Evolutionary conservation across 2,888 invertebrate genomes (phyloP).

Genomic region (Neria commutata): DNA sequence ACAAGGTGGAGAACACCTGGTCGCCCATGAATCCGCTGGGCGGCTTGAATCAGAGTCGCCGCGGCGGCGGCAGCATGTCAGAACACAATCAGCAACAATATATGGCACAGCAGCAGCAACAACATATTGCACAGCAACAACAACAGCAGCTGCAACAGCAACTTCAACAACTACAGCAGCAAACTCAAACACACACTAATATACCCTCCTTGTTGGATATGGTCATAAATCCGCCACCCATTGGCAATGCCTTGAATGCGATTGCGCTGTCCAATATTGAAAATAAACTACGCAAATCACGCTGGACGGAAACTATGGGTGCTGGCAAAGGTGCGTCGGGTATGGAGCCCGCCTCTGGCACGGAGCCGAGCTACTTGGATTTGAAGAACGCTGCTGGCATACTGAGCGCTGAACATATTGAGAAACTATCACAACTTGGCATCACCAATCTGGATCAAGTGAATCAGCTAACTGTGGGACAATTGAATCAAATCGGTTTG

Average conservation of each 20-base stretch:
- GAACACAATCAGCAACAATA: constrained; percentile 27
- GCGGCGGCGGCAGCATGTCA: constrained; percentile 30
- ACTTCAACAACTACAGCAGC: constrained; percentile 25
- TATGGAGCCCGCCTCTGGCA: neutral
- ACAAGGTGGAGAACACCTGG: constrained; percentile 55
- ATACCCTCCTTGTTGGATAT: constrained; percentile 60
- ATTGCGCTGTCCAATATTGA: too few species aligned
- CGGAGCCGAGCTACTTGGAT: constrained; percentile 63
- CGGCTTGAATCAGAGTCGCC: constrained; percentile 20
- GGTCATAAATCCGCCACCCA: constrained; percentile 58
- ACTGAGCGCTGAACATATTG: constrained; percentile 66
- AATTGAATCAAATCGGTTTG: constrained; percentile 68
- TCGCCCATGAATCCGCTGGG: constrained; percentile 23
- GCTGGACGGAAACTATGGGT: constrained; percentile 53
- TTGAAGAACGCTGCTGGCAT: constrained; percentile 68
- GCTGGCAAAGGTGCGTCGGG: constrained; percentile 3
- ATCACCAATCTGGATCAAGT: constrained; percentile 69
- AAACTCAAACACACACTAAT: constrained; percentile 15
- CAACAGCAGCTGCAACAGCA: constrained; percentile 23
- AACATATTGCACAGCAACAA: constrained; percentile 20
- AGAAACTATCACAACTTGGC: constrained; percentile 67
- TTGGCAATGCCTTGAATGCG: constrained; percentile 25
- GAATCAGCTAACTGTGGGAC: constrained; percentile 68
- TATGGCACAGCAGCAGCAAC: constrained; percentile 22
- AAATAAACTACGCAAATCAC: constrained; percentile 59